These are phyloP conservation scores for Bovichtus diacanthus DNA, from an alignment of 2,797 vertebrate genomes.

Conservation along the genomic window DNA sequence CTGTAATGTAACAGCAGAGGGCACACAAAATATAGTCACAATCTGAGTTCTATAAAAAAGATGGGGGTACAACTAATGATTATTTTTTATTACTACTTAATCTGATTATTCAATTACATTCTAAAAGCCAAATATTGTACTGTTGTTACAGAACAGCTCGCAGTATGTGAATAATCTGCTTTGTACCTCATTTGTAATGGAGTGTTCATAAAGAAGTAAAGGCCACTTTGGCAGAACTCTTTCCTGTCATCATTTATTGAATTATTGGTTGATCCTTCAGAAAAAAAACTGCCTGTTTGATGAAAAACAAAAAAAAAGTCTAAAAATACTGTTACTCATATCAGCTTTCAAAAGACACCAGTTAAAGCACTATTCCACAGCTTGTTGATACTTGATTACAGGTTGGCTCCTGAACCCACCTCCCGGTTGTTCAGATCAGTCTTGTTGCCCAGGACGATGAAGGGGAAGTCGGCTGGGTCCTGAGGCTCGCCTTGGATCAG, in stretches of 20 bases:
- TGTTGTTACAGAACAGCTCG: no score
- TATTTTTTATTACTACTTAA: no score
- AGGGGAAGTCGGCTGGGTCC: conserved; percentile 73
- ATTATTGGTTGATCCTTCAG: no score
- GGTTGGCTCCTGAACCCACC: conserved; percentile 37
- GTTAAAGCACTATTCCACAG: background rate
- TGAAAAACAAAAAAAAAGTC: no score
- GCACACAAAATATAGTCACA: no score
- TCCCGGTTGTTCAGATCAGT: conserved; percentile 70
- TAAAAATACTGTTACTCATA: background rate
- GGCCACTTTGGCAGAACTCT: no score
- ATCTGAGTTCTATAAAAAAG: background rate
- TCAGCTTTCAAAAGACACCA: background rate
- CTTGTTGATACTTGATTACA: background rate
- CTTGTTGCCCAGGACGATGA: conserved; percentile 83
- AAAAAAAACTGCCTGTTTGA: no score
- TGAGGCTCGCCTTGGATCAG: conserved; percentile 73
- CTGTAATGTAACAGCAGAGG: background rate
- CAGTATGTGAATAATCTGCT: no score
- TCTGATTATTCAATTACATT: background rate
- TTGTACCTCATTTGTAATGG: no score
- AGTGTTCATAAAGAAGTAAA: no score
- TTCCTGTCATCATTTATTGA: no score
- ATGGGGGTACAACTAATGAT: no score
- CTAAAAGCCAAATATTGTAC: background rate